phyloP scores from a whole-genome alignment of 1,140 invertebrate species.

The Leptopilina clavipes region DNA sequence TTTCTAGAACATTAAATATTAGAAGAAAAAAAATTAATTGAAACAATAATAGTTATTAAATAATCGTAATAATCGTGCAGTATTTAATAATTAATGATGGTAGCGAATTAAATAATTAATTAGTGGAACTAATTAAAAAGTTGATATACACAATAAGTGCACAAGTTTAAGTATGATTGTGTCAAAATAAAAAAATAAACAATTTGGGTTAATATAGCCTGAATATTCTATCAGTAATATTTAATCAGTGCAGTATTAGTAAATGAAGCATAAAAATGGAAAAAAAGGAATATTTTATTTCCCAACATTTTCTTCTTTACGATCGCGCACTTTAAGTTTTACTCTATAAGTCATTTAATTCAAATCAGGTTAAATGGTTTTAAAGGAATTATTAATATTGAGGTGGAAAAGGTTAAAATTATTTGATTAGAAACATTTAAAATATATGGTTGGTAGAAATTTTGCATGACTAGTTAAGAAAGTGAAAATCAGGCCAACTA shows the following conservation, averaged over 20 bases:
- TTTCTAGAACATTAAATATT: no score
- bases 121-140: no score
- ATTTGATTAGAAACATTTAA: slow-evolving; percentile 8
- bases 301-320: neutral
- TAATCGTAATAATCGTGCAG: no score
- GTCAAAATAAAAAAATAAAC: neutral
- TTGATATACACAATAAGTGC: no score
- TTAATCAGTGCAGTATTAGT: neutral
- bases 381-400: neutral
- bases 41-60: no score
- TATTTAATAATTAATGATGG: no score
- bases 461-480: slow-evolving; percentile 34
- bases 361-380: slow-evolving; percentile 5
- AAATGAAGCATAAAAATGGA: neutral
- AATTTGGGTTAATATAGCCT: slow-evolving; percentile 9
- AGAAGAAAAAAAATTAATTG: no score
- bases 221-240: slow-evolving; percentile 13
- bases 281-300: neutral
- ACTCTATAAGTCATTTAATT: neutral
- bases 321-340: neutral
- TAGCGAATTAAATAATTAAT: no score
- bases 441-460: neutral
- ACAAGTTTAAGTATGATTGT: no score
- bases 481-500: slow-evolving; percentile 33
- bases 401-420: slow-evolving; percentile 19